Evolutionary conservation across 2,888 invertebrate species (phyloP), one percentile per base, ranked within the genome.

Genomic region (Melangyna quadrimaculata): DNA sequence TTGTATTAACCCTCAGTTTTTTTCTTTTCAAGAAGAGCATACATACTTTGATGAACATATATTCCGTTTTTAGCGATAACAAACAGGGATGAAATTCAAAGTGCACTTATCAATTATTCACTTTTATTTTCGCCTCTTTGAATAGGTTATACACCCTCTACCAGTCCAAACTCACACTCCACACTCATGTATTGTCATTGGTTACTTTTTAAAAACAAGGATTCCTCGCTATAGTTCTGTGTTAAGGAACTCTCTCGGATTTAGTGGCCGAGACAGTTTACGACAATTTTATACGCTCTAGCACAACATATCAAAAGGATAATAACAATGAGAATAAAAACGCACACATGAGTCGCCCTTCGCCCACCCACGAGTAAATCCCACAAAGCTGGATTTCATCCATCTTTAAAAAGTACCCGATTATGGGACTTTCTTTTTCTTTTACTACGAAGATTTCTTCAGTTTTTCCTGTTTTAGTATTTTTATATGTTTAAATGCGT

Each of bases 181-280:
- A 24, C 12, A 7, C 22, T 22, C 48, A 51, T 24, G 14, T 24
- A 14, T 45, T 6, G 6, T 32, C 57, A 45, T 35, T 67, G 67
- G 65, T 69, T 71, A 51, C 63, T 65, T 82, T 82, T 72, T 43
- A 69, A 69, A 73, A 72, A 73, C 72, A 83, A 63, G 35, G 63
- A 70, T 24, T 24, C 37, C n/a, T n/a, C 29, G 59, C 22, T 61
- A n/a, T n/a, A 73, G 57, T 57, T 57, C 32, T 29, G 73, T 57
- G 37, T 53, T 59, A 27, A 48, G 22, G 71, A 69, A 71, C 83
- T 75, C 83, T 74, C 59, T 55, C 63, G 37, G 75, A 67, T 84
- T 84, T 79, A 84, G 83, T 84, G 79, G 65, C 75, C 75, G 79
- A 84, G 83, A 84, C 79, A 79, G 83, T 84, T 84, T 84, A 84